Evolutionary conservation across 2,888 invertebrate species (phyloP).

Genomic region (Drosophila heteroneura): DNA sequence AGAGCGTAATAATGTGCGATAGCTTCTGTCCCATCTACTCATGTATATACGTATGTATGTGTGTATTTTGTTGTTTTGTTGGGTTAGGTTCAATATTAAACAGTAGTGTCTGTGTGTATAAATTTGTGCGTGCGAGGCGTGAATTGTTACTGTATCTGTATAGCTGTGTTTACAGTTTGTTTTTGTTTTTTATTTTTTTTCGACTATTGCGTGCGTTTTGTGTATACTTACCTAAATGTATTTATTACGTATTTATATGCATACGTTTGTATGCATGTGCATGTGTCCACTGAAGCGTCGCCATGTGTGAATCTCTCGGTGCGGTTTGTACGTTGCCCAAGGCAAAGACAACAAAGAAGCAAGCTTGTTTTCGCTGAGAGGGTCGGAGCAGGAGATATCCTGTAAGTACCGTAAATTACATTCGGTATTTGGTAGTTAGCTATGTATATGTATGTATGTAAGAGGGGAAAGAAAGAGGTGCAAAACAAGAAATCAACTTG

Average conservation of each 20-base stretch:
- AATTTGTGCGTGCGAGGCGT: conserved; percentile 60
- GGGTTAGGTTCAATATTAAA: conserved; percentile 74
- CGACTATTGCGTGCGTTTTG: conserved; percentile 30
- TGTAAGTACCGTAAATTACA: neutral
- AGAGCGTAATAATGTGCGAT: conserved; percentile 55
- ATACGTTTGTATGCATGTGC: conserved; percentile 20
- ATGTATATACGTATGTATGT: neutral
- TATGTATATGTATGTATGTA: neutral
- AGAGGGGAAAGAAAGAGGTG: neutral
- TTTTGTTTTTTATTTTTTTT: neutral
- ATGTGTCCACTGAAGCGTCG: conserved; percentile 41
- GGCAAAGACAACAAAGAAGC: conserved; percentile 41
- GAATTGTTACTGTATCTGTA: conserved; percentile 49
- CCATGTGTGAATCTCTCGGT: conserved; percentile 68
- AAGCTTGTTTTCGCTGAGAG: conserved; percentile 1
- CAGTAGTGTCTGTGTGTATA: conserved; percentile 9
- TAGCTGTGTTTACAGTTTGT: conserved; percentile 35
- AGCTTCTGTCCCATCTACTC: conserved; percentile 37
- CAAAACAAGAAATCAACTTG: neutral
- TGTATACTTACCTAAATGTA: neutral
- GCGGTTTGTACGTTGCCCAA: conserved; percentile 60
- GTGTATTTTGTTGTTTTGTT: conserved; percentile 68
- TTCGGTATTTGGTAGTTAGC: neutral
- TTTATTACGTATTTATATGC: neutral
- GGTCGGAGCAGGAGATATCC: neutral